Conservation (phyloP, 2,797 vertebrate genomes). For the Alectoris magna region DNA sequence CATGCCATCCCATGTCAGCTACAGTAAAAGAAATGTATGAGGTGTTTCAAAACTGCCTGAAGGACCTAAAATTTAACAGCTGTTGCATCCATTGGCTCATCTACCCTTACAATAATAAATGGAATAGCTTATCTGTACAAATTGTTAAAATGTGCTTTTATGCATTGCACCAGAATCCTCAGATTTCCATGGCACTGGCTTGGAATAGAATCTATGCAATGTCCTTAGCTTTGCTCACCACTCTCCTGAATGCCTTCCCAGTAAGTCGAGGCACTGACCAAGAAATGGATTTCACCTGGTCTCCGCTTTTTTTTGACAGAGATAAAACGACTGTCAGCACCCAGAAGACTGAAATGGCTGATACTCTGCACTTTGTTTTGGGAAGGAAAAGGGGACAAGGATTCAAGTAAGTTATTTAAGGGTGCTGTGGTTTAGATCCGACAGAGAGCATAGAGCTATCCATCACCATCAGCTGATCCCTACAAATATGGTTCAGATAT, state of each 20-base stretch:
- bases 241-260: neutral
- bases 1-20: neutral
- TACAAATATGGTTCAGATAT: neutral
- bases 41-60: neutral
- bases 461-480: neutral
- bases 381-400: neutral
- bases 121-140: neutral
- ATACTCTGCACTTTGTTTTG: neutral
- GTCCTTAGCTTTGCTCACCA: neutral
- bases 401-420: neutral
- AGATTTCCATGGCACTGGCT: neutral
- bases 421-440: neutral
- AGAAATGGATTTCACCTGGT: neutral
- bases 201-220: neutral
- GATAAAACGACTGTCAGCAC: neutral
- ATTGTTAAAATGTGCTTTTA: neutral
- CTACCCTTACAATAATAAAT: neutral
- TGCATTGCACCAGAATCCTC: fast-evolving
- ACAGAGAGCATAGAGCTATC: neutral
- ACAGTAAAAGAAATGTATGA: neutral
- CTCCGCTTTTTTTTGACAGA: neutral
- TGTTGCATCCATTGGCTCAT: neutral
- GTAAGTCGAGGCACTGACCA: neutral
- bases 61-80: neutral
- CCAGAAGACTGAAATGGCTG: neutral